Evolutionary conservation across 1,140 invertebrate genomes (phyloP).

Genomic region (Aphidius gifuensis): DNA sequence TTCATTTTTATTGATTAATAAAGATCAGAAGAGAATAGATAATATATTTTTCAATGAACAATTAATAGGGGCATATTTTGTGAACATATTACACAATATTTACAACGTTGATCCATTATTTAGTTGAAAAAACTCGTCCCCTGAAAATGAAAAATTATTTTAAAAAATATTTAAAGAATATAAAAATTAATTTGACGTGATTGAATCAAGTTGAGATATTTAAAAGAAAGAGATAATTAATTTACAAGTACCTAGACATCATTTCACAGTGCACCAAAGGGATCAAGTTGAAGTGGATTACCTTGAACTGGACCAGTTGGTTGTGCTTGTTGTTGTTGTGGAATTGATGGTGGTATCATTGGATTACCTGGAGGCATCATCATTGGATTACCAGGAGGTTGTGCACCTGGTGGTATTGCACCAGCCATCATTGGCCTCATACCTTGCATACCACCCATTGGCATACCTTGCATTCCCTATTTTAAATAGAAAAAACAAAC

Average conservation of each 20-base stretch:
- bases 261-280: constrained; percentile 55
- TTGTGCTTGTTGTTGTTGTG: constrained; percentile 41
- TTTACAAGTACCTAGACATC: constrained; percentile 40
- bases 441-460: constrained; percentile 42
- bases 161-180: neutral
- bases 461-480: constrained; percentile 50
- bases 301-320: constrained; percentile 40
- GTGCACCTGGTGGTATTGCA: constrained; percentile 36
- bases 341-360: constrained; percentile 42
- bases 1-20: neutral
- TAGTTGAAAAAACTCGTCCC: neutral
- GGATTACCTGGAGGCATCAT: constrained; percentile 41
- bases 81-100: constrained; percentile 50
- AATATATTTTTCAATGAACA: constrained; percentile 24
- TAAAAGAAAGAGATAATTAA: constrained; percentile 12
- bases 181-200: constrained; percentile 5
- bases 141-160: neutral
- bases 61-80: constrained; percentile 36
- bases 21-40: constrained; percentile 14
- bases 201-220: constrained; percentile 7
- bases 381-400: constrained; percentile 40
- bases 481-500: constrained; percentile 33
- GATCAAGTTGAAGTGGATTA: constrained; percentile 53
- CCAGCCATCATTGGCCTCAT: constrained; percentile 50
- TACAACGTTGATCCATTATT: constrained; percentile 41